Evolutionary conservation across 2,888 invertebrate species (phyloP).

Genomic region (Andrena camellia): DNA sequence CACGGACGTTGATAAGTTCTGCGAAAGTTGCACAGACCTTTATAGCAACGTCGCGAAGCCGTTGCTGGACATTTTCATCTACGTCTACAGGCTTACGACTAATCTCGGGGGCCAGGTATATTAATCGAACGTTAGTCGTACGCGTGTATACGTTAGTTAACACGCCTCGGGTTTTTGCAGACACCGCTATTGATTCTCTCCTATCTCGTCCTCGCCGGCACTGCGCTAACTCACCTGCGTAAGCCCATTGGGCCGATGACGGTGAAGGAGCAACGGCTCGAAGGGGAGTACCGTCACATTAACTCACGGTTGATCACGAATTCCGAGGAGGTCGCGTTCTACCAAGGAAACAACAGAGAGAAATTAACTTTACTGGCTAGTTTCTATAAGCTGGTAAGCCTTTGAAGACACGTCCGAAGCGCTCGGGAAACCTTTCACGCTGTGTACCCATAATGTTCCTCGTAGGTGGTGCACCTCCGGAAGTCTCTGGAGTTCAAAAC

Average conservation of each 20-base stretch:
- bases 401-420: background rate
- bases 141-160: background rate
- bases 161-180: slow-evolving; percentile 85
- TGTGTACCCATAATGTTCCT: slow-evolving; percentile 56
- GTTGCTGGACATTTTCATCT: slow-evolving; percentile 96
- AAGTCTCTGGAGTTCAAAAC: slow-evolving; percentile 96
- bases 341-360: slow-evolving; percentile 94
- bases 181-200: slow-evolving; percentile 95
- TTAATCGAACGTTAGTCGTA: background rate
- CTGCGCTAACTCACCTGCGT: slow-evolving; percentile 93
- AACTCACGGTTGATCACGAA: slow-evolving; percentile 98
- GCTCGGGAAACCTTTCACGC: background rate
- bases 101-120: slow-evolving; percentile 92
- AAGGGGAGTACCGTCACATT: slow-evolving; percentile 99
- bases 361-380: slow-evolving; percentile 94
- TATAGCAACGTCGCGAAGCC: slow-evolving; percentile 99
- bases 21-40: slow-evolving; percentile 96
- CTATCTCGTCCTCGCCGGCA: slow-evolving; percentile 95
- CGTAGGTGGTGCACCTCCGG: slow-evolving; percentile 91
- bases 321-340: slow-evolving; percentile 96
- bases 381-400: slow-evolving; percentile 91
- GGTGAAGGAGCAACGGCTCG: slow-evolving; percentile 97
- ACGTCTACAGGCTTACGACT: slow-evolving; percentile 95
- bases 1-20: slow-evolving; percentile 98
- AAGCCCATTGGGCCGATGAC: slow-evolving; percentile 95